phyloP scores from a whole-genome alignment of 2,797 vertebrate genomes.

The Natrix natrix region DNA sequence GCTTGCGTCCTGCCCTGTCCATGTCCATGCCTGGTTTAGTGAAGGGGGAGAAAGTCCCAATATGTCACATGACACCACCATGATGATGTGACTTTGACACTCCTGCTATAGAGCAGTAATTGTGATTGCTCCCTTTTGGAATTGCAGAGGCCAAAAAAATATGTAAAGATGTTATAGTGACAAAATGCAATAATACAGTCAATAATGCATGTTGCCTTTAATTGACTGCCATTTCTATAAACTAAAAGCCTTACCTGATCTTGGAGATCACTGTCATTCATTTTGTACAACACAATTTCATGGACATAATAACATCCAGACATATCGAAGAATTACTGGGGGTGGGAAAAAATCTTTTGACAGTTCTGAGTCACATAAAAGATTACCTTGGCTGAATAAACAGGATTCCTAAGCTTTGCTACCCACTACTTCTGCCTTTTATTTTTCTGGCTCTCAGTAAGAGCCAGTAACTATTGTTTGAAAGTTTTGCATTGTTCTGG shows the following conservation, averaged over 20 bases:
- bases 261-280: not conserved
- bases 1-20: too few relatives aligned
- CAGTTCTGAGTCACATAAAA: not conserved
- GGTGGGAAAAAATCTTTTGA: slow-evolving; percentile 11
- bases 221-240: not conserved
- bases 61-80: rapidly evolving
- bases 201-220: not conserved
- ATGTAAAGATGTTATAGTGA: not conserved
- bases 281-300: not conserved
- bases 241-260: not conserved
- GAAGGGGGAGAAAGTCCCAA: too few relatives aligned
- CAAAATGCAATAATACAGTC: not conserved
- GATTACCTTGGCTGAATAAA: not conserved
- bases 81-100: not conserved
- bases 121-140: not conserved
- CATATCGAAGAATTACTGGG: not conserved
- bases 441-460: slow-evolving; percentile 15
- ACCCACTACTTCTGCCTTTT: not conserved
- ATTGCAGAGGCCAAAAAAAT: not conserved
- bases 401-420: not conserved
- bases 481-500: slow-evolving; percentile 11
- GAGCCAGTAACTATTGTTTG: not conserved
- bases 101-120: not conserved
- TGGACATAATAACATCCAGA: not conserved
- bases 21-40: too few relatives aligned